A percentile compares a stretch with the other conserved stretches of the same genome.
Evolutionary conservation across 2,113 vertebrate species (phyloP).

Genomic region (Otus sunia): DNA sequence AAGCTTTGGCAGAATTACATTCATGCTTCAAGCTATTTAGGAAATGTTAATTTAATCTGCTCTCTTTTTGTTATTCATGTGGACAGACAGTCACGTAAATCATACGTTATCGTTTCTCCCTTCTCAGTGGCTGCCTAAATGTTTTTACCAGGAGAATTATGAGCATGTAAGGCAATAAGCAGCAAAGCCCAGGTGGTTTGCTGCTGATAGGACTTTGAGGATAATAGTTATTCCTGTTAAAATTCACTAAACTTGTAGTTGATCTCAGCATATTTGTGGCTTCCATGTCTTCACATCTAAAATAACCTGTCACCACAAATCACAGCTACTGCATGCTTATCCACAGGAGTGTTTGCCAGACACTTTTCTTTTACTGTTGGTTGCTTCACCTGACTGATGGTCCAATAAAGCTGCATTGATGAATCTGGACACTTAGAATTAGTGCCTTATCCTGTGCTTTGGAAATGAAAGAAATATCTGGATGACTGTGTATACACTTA

Average conservation of each 20-base stretch:
- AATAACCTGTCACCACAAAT: background rate
- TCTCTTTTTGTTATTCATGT: constrained; percentile 1
- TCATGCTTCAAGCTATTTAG: constrained; percentile 33
- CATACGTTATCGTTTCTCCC: background rate
- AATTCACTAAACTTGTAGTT: background rate
- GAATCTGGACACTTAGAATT: background rate
- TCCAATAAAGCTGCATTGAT: background rate
- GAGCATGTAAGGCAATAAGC: background rate
- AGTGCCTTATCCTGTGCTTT: background rate
- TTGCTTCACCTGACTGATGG: background rate
- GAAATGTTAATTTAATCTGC: constrained; percentile 38
- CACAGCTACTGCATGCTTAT: background rate
- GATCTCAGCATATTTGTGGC: background rate
- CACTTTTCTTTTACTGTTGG: background rate
- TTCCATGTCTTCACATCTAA: background rate
- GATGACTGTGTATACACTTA: background rate
- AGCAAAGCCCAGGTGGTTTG: background rate
- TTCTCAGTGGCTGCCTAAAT: background rate
- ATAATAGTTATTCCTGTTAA: background rate
- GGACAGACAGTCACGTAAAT: constrained; percentile 7
- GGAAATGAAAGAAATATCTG: background rate
- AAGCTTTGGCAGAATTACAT: constrained; percentile 6
- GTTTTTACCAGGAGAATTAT: background rate
- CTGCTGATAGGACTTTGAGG: background rate
- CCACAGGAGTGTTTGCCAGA: background rate